Conservation (phyloP, 2,797 vertebrate species). For the Gadopsis marmoratus region DNA sequence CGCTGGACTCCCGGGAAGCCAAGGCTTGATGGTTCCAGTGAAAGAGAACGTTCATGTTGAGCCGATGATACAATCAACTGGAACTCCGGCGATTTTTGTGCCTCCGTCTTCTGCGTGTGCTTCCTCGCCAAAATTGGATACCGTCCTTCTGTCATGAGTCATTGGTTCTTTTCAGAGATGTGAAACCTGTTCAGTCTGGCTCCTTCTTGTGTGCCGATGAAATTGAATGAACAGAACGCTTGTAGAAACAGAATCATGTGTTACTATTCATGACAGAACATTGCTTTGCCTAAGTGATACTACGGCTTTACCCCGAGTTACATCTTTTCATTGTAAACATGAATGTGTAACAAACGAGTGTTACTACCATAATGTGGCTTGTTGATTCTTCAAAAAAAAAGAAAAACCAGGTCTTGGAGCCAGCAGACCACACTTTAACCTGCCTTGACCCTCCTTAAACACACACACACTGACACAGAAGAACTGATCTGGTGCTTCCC, state of each 20-base stretch:
- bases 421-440: slow-evolving; percentile 22
- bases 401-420: background rate
- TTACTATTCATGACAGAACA: slow-evolving; percentile 39
- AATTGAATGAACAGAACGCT: slow-evolving; percentile 61
- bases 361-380: slow-evolving; percentile 14
- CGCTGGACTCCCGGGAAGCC: slow-evolving; percentile 61
- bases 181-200: slow-evolving; percentile 65
- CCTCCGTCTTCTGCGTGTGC: slow-evolving; percentile 55
- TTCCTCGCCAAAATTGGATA: slow-evolving; percentile 70
- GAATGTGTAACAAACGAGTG: slow-evolving; percentile 25
- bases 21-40: slow-evolving; percentile 63
- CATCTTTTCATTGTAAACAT: slow-evolving; percentile 26
- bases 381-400: slow-evolving; percentile 8
- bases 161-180: slow-evolving; percentile 72
- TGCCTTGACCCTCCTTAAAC: slow-evolving; percentile 30
- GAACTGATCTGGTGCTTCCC: slow-evolving; percentile 37
- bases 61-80: slow-evolving; percentile 74
- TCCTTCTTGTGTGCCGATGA: slow-evolving; percentile 53
- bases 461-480: slow-evolving; percentile 6
- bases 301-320: slow-evolving; percentile 13
- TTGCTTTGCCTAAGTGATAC: slow-evolving; percentile 17
- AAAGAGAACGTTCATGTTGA: slow-evolving; percentile 68
- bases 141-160: slow-evolving; percentile 72
- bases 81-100: slow-evolving; percentile 57
- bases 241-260: slow-evolving; percentile 61